Evolutionary conservation across 2,113 vertebrate species (phyloP).

Genomic region (Empidonax alnorum): DNA sequence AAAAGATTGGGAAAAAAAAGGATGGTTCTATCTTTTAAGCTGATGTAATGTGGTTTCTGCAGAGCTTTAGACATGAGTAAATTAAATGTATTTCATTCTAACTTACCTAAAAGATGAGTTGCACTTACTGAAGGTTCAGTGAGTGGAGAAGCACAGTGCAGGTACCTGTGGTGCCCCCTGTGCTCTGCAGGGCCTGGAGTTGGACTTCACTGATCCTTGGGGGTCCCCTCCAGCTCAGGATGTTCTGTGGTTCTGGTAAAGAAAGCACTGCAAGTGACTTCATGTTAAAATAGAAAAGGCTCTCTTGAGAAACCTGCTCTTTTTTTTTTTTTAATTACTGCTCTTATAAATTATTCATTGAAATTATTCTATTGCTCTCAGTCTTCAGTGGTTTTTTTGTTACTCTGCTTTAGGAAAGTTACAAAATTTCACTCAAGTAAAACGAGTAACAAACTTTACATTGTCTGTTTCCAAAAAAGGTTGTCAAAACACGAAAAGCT

Average conservation of each 20-base stretch:
- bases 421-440: too few relatives aligned
- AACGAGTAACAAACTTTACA: too few relatives aligned
- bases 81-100: not conserved
- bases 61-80: not conserved
- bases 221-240: not conserved
- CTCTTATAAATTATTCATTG: too few relatives aligned
- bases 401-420: too few relatives aligned
- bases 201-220: not conserved
- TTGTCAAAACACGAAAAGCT: not conserved
- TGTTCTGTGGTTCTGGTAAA: not conserved
- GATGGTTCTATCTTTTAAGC: not conserved
- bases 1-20: not conserved
- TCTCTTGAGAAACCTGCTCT: too few relatives aligned
- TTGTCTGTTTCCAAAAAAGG: not conserved
- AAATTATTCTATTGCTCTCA: too few relatives aligned
- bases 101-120: not conserved
- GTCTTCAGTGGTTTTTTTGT: not conserved
- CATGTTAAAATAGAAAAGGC: not conserved
- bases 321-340: not conserved
- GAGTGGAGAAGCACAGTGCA: not conserved
- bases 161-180: not conserved
- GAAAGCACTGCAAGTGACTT: not conserved
- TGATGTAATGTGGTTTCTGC: not conserved
- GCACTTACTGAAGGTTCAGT: not conserved
- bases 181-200: not conserved